phyloP scores from a whole-genome alignment of 2,113 vertebrate genomes.

The Charina bottae region DNA sequence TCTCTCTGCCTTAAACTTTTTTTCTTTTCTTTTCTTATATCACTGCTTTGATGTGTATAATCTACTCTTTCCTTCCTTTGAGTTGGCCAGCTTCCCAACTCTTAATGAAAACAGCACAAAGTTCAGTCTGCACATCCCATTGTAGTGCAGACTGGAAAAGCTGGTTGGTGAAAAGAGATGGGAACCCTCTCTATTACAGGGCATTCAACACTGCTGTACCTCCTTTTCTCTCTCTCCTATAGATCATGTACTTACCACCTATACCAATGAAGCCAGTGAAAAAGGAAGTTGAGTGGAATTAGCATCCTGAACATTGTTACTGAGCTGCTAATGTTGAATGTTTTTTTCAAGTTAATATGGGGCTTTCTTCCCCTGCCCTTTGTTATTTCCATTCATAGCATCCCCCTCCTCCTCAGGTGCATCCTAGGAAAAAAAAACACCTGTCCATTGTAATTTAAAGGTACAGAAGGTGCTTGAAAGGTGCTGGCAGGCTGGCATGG shows the following conservation, averaged over 20 bases:
- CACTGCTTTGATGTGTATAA: conserved; percentile 22
- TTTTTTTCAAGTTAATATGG: background rate
- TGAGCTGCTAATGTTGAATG: background rate
- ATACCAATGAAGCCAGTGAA: conserved; percentile 25
- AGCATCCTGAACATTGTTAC: background rate
- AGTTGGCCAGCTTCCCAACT: conserved; percentile 21
- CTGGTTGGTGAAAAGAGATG: background rate
- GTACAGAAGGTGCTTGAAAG: background rate
- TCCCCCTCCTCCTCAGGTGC: background rate
- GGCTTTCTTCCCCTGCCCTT: background rate
- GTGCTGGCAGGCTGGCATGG: background rate
- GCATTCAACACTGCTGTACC: background rate
- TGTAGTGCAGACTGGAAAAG: background rate
- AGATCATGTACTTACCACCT: background rate
- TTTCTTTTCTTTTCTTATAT: background rate
- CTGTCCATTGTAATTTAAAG: background rate
- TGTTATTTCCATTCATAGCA: conserved; percentile 1
- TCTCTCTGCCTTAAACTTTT: background rate
- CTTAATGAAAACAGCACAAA: conserved; percentile 31
- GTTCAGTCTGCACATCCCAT: conserved; percentile 12
- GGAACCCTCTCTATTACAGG: conserved; percentile 10
- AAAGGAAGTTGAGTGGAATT: background rate
- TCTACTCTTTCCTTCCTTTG: conserved; percentile 42
- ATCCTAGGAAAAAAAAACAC: background rate
- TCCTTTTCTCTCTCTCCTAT: background rate